phyloP scores from a whole-genome alignment of 2,797 vertebrate species.

The Lindbergichthys nudifrons region DNA sequence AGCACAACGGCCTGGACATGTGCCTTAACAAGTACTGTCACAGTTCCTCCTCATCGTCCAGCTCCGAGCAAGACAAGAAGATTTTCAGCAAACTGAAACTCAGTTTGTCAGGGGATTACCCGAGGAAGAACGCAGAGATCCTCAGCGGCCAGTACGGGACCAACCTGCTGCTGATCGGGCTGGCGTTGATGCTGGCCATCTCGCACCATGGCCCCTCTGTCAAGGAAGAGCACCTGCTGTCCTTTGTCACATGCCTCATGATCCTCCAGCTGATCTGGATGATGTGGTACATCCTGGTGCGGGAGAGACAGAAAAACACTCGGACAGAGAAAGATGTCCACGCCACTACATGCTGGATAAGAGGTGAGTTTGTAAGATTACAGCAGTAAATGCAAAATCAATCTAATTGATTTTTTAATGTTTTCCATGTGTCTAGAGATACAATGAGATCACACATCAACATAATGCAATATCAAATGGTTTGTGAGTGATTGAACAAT shows the following conservation, averaged over 20 bases:
- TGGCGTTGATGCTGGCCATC: slow-evolving; percentile 91
- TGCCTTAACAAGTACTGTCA: slow-evolving; percentile 81
- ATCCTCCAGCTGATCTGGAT: slow-evolving; percentile 95
- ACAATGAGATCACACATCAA: not conserved
- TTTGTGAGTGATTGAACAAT: not conserved
- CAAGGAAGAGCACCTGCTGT: slow-evolving; percentile 88
- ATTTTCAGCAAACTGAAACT: slow-evolving; percentile 73
- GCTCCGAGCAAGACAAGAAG: slow-evolving; percentile 80
- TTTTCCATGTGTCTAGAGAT: not conserved
- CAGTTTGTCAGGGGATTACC: slow-evolving; percentile 81
- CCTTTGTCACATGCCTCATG: slow-evolving; percentile 91
- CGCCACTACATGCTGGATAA: slow-evolving; percentile 93
- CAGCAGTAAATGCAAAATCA: not conserved
- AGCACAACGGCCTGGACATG: slow-evolving; percentile 81
- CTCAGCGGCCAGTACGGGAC: slow-evolving; percentile 96
- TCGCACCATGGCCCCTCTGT: slow-evolving; percentile 87
- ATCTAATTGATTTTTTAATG: too few relatives aligned
- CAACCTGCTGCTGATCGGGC: slow-evolving; percentile 91
- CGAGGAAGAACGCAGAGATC: slow-evolving; percentile 91
- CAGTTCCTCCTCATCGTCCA: slow-evolving; percentile 80
- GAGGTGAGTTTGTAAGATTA: slow-evolving; percentile 77
- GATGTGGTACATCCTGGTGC: slow-evolving; percentile 93
- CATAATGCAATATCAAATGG: not conserved
- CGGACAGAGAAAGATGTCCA: slow-evolving; percentile 89
- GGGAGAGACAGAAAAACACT: slow-evolving; percentile 83